Percentiles rank a stretch among this genome's conserved stretches.
phyloP scores from a whole-genome alignment of 2,797 vertebrate species.

The Gambelia wislizenii region DNA sequence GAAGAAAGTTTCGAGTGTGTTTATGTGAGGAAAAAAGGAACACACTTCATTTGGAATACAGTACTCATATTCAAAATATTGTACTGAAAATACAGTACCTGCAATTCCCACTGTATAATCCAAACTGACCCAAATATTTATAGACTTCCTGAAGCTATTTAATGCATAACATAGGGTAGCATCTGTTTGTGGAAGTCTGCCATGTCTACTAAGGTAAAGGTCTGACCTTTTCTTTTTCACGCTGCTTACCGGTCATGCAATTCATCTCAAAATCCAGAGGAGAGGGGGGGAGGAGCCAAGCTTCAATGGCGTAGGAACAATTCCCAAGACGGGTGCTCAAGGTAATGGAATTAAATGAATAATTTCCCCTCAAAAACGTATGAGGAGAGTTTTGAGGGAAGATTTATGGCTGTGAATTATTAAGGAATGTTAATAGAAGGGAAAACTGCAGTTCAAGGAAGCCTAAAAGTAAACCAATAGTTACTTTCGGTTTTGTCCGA shows the following conservation, averaged over 20 bases:
- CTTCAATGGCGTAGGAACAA: too few relatives aligned
- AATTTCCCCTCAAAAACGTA: too few relatives aligned
- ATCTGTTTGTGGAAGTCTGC: constrained; percentile 5
- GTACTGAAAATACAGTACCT: neutral
- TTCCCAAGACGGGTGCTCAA: too few relatives aligned
- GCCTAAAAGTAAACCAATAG: too few relatives aligned
- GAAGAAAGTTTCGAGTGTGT: neutral
- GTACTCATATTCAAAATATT: neutral
- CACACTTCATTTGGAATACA: neutral
- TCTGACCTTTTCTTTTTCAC: neutral
- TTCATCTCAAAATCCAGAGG: neutral
- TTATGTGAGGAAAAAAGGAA: neutral
- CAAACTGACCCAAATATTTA: constrained; percentile 15
- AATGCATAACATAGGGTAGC: neutral
- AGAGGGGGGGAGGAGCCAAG: too few relatives aligned
- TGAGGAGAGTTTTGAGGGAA: too few relatives aligned
- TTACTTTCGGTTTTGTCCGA: too few relatives aligned
- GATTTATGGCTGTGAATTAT: too few relatives aligned
- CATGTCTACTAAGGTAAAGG: neutral
- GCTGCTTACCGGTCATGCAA: neutral
- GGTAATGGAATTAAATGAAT: too few relatives aligned
- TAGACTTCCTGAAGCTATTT: neutral
- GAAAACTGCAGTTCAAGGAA: too few relatives aligned
- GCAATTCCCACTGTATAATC: neutral
- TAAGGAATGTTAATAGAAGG: too few relatives aligned